Evolutionary conservation across 1,140 invertebrate species (phyloP).

Genomic region (Neotoxoptera formosana): DNA sequence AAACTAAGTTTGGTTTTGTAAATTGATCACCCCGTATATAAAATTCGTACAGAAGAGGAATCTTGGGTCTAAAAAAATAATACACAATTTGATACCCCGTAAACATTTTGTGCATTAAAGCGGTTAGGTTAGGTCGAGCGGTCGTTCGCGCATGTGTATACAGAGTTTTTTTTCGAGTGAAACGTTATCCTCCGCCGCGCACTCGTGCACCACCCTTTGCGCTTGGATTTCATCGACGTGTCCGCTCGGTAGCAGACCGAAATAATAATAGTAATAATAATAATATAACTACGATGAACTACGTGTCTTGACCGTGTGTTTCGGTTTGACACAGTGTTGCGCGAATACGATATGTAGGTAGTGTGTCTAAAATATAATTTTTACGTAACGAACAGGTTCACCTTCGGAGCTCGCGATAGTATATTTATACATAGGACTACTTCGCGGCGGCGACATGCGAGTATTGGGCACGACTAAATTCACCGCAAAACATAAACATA

Average conservation of each 20-base stretch:
- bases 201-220: background rate
- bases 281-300: background rate
- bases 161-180: background rate
- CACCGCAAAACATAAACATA: background rate
- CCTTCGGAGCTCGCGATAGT: background rate
- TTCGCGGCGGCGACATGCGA: background rate
- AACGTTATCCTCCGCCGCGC: background rate
- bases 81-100: background rate
- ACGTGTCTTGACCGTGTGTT: background rate
- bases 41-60: background rate
- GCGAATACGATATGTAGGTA: background rate
- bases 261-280: constrained; percentile 24
- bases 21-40: background rate
- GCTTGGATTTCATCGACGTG: background rate
- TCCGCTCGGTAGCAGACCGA: background rate
- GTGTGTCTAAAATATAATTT: constrained; percentile 14
- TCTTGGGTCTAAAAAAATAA: background rate
- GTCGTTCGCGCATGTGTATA: background rate
- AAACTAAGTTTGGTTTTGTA: background rate
- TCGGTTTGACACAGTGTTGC: background rate
- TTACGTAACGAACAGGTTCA: constrained; percentile 26
- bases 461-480: background rate
- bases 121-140: too few species aligned
- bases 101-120: background rate
- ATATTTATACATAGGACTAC: background rate